phyloP scores from a whole-genome alignment of 2,113 vertebrate genomes.

The Telmatochromis sp. region DNA sequence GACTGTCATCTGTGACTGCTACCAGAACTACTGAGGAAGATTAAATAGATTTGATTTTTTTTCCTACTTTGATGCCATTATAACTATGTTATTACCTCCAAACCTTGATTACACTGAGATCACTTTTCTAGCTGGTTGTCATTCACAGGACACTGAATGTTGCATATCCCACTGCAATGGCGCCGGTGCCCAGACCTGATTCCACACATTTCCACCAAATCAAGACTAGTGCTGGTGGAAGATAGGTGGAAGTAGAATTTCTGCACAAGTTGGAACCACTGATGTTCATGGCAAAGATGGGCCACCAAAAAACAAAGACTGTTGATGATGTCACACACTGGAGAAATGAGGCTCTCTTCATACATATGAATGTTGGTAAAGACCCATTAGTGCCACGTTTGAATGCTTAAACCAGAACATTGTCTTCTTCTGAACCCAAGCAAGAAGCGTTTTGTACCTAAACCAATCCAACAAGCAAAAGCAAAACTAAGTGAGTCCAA shows the following conservation, averaged over 20 bases:
- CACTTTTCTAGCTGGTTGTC: not conserved
- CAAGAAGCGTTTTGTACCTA: not conserved
- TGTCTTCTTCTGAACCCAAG: not conserved
- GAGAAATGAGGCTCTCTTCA: not conserved
- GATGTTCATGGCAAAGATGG: not conserved
- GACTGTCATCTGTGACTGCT: not conserved
- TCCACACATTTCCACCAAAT: not conserved
- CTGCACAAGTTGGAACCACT: not conserved
- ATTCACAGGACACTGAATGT: not conserved
- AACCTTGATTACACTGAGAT: not conserved
- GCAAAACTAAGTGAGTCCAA: not conserved
- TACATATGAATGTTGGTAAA: not conserved
- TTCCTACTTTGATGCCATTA: not conserved
- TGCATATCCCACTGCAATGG: not conserved
- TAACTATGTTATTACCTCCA: not conserved
- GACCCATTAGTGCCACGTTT: not conserved
- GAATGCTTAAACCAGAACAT: not conserved
- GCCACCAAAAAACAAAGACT: not conserved
- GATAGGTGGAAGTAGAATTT: not conserved
- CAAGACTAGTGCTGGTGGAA: not conserved
- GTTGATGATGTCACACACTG: not conserved
- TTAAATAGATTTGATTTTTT: not conserved
- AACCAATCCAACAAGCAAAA: not conserved
- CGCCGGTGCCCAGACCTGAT: not conserved
- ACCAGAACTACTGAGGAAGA: not conserved